Evolutionary conservation across 2,888 invertebrate species (phyloP).

Genomic region (Palloptera scutellata): DNA sequence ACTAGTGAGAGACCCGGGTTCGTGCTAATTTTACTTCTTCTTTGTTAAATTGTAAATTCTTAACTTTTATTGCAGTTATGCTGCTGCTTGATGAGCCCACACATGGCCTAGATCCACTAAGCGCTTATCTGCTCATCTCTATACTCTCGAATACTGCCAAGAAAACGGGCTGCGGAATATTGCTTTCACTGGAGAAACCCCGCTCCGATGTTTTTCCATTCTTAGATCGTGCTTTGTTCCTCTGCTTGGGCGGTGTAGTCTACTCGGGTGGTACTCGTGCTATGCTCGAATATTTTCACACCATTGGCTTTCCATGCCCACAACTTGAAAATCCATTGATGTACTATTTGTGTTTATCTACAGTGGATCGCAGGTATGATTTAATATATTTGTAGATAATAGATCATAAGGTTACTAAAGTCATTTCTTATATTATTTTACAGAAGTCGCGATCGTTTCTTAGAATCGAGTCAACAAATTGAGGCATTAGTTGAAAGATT

Average conservation of each 20-base stretch:
- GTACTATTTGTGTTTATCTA: constrained; percentile 82
- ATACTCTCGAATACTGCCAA: constrained; percentile 90
- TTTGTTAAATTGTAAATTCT: neutral
- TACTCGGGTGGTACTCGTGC: constrained; percentile 91
- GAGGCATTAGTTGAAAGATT: constrained; percentile 91
- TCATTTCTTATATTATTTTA: constrained; percentile 25
- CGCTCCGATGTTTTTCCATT: constrained; percentile 95
- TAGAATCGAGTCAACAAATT: constrained; percentile 93
- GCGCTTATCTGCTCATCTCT: constrained; percentile 93
- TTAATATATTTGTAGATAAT: neutral
- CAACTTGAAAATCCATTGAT: constrained; percentile 97
- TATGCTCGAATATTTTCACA: constrained; percentile 93
- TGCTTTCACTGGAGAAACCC: constrained; percentile 92
- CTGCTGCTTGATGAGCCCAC: constrained; percentile 93
- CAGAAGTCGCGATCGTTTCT: constrained; percentile 84
- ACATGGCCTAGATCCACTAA: constrained; percentile 91
- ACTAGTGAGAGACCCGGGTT: constrained; percentile 91
- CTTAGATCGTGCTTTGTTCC: constrained; percentile 86
- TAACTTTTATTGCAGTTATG: constrained; percentile 70
- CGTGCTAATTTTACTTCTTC: constrained; percentile 18
- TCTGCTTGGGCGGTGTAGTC: constrained; percentile 91
- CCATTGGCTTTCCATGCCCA: constrained; percentile 96
- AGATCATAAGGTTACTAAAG: neutral
- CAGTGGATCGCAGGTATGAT: constrained; percentile 68
- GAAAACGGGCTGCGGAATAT: constrained; percentile 88